Evolutionary conservation across 2,113 vertebrate species (phyloP), one percentile per base, ranked within the genome.

Genomic region (Australoheros scitulus): DNA sequence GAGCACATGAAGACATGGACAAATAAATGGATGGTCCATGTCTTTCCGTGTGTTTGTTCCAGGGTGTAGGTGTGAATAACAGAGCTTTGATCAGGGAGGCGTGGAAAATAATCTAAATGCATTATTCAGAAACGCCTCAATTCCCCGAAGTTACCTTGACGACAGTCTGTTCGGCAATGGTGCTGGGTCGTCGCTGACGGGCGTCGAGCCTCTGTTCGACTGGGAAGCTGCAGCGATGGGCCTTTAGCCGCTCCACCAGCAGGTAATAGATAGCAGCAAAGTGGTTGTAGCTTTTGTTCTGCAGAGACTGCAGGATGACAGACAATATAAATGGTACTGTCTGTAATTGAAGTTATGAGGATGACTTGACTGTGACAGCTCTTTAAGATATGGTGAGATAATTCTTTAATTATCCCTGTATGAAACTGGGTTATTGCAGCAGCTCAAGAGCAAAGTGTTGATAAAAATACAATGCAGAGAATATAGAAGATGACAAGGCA

Each of bases 261-360:
- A 99, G 94, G 95, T 97, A 99, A 92, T 99, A 99, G 93, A 99
- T 99, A 83, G 98, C 98, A 93, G 98, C 98, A 91, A 99, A 99
- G 95, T 99, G 98, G 95, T 99, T 99, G 87, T 99, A 99, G 92
- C 97, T 99, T 95, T 98, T 98, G 95, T 98, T 98, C 95, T 99
- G 97, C 88, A 99, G 95, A 85, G 98, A 99, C 98, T 99, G 94
- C 20, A 88, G 76, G 85, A 88, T 22, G 43, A 94, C 80, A 76
- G 85, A 86, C 63, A 80, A 81, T 20, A 77, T 61, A 43, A 74
- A 82, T 7, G 61, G n/a, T 1, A 2, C 41, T 10, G 1, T 72
- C 47, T 38, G 41, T 80, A 61, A 50, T 4, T 70, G 38, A 82
- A 77, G 64, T 61, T 50, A 80, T 75, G 60, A 74, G 26, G 76